These are phyloP conservation scores for Sitta europaea DNA, from an alignment of 2,113 vertebrate genomes.

Conservation along the genomic window DNA sequence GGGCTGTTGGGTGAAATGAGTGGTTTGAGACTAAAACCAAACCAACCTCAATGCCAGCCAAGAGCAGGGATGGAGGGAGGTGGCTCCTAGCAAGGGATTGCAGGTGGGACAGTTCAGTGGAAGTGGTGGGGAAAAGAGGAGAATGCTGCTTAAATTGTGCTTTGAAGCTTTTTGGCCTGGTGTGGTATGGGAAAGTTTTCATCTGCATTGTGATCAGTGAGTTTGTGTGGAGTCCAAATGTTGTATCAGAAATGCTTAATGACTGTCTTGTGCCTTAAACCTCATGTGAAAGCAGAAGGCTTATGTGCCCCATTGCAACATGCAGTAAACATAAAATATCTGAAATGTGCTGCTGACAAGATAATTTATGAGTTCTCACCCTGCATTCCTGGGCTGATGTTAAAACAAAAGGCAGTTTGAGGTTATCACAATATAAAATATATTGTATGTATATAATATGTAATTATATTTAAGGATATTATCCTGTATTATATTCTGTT, in stretches of 20 bases:
- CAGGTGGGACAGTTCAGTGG: not conserved
- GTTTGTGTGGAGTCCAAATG: not conserved
- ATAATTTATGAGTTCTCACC: accelerated
- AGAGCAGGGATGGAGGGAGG: not conserved
- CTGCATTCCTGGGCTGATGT: not conserved
- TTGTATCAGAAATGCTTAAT: not conserved
- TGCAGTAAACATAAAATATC: not conserved
- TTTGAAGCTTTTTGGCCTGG: not conserved
- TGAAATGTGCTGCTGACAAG: not conserved
- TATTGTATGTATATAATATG: not conserved
- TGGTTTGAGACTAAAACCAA: not conserved
- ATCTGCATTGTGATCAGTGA: not conserved
- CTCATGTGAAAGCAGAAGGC: not conserved
- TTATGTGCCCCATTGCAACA: not conserved
- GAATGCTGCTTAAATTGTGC: not conserved
- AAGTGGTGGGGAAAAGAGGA: not conserved
- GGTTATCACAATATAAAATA: not conserved
- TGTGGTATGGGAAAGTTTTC: not conserved
- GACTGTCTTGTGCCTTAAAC: not conserved
- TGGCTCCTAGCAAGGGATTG: not conserved
- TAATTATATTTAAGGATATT: not conserved
- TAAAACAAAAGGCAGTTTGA: not conserved
- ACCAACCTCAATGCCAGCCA: not conserved
- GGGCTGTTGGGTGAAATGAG: not conserved
- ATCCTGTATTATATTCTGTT: not conserved